These are phyloP conservation scores for Hexactinellida sp. DNA, from an alignment of 37 sponge, comb jelly and placozoan genomes.

Conservation along the genomic window DNA sequence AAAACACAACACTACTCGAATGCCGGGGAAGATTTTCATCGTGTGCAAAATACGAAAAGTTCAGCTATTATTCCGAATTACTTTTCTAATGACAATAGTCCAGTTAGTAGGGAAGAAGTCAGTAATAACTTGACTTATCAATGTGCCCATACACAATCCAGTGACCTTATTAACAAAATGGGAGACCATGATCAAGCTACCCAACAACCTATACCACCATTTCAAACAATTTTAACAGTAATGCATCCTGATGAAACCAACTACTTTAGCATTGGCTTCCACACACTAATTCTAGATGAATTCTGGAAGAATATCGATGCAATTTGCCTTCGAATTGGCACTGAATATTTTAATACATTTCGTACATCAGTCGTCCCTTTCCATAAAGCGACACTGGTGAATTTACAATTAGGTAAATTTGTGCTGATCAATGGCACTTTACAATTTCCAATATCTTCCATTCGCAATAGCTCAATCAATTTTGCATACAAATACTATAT, in stretches of 20 bases:
- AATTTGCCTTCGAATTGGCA: not conserved
- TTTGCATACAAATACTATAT: constrained; percentile 10
- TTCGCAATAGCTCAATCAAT: not conserved
- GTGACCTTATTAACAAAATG: not conserved
- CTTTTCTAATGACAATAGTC: too few species aligned
- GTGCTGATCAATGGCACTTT: not conserved
- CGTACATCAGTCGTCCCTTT: not conserved
- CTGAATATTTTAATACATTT: not conserved
- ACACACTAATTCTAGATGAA: not conserved
- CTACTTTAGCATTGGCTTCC: not conserved
- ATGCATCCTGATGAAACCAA: not conserved
- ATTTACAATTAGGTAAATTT: not conserved
- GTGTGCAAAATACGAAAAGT: too few species aligned
- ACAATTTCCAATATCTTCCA: not conserved
- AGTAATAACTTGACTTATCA: not conserved
- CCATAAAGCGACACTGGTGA: not conserved
- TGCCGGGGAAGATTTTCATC: too few species aligned
- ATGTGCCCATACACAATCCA: not conserved
- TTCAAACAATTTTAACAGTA: not conserved
- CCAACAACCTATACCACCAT: not conserved
- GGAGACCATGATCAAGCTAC: not conserved
- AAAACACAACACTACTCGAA: too few species aligned
- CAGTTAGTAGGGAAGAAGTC: not conserved
- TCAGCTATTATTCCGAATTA: too few species aligned
- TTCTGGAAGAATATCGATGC: not conserved